Conservation (phyloP, 2,888 invertebrate genomes). For the Autographa gamma region DNA sequence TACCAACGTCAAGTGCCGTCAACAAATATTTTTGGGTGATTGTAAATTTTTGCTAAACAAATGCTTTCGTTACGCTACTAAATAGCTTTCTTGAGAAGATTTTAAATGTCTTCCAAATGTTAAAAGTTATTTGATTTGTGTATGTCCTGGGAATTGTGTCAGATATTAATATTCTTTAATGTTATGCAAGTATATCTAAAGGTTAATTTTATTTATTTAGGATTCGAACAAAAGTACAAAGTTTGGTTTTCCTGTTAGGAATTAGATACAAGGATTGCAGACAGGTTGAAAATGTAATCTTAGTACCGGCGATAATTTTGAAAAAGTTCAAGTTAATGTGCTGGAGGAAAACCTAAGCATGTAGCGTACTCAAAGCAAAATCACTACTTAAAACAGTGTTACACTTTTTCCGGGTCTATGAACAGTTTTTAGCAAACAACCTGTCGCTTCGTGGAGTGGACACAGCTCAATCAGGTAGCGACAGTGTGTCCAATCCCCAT, state of each 20-base stretch:
- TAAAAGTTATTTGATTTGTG: slow-evolving; percentile 70
- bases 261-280: not conserved
- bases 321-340: not conserved
- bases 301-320: not conserved
- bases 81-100: slow-evolving; percentile 82
- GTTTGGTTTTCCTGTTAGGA: slow-evolving; percentile 7
- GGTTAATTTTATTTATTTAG: slow-evolving; percentile 12
- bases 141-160: slow-evolving; percentile 82
- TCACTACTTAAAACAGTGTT: slow-evolving; percentile 18
- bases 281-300: not conserved
- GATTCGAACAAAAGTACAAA: slow-evolving; percentile 11
- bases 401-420: slow-evolving; percentile 30
- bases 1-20: slow-evolving; percentile 77
- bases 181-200: slow-evolving; percentile 22
- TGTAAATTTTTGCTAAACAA: slow-evolving; percentile 85
- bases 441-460: slow-evolving; percentile 59
- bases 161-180: slow-evolving; percentile 41
- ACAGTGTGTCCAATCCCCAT: slow-evolving; percentile 74
- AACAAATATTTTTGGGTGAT: slow-evolving; percentile 80
- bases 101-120: slow-evolving; percentile 70
- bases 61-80: slow-evolving; percentile 83
- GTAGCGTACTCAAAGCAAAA: slow-evolving; percentile 48
- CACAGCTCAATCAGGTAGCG: slow-evolving; percentile 70
- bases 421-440: slow-evolving; percentile 67
- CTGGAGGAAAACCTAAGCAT: slow-evolving; percentile 34